Percentiles rank a stretch among this genome's conserved stretches.
Evolutionary conservation across 2,113 vertebrate genomes (phyloP).

Genomic region (Amphiprion ocellaris): DNA sequence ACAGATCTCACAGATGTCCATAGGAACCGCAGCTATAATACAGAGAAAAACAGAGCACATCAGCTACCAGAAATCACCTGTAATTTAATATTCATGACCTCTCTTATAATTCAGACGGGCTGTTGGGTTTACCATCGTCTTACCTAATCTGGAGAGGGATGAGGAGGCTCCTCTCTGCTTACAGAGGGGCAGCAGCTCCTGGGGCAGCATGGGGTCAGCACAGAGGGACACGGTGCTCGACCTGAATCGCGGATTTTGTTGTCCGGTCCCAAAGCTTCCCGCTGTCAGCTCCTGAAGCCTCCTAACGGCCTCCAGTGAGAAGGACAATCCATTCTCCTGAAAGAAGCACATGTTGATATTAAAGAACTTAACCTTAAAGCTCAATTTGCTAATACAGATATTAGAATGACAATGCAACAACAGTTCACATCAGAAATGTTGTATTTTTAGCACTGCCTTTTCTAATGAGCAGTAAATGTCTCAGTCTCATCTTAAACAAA

Average conservation of each 20-base stretch:
- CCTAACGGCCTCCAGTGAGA: conserved; percentile 86
- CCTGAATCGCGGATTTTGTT: conserved; percentile 40
- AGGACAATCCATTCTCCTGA: conserved; percentile 87
- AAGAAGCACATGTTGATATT: not conserved
- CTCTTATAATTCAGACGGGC: not conserved
- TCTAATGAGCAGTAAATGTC: not conserved
- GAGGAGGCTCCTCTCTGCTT: conserved; percentile 63
- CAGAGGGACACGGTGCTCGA: conserved; percentile 64
- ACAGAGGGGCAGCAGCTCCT: conserved; percentile 85
- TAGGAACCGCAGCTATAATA: conserved; percentile 68
- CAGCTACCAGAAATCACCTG: not conserved
- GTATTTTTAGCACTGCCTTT: too few relatives aligned
- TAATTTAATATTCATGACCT: not conserved
- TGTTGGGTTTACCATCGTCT: conserved; percentile 26
- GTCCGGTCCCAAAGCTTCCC: not conserved
- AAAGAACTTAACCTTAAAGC: not conserved
- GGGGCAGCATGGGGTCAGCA: conserved; percentile 77
- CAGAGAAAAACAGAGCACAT: conserved; percentile 8
- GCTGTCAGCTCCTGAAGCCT: conserved; percentile 82
- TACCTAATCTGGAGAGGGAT: conserved; percentile 83
- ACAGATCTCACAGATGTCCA: conserved; percentile 88
- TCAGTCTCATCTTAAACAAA: not conserved
- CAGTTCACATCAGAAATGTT: too few relatives aligned
- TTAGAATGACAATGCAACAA: too few relatives aligned
- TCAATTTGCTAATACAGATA: not conserved